Conservation (phyloP, 1,140 invertebrate species). For the Lasioglossum albipes region DNA sequence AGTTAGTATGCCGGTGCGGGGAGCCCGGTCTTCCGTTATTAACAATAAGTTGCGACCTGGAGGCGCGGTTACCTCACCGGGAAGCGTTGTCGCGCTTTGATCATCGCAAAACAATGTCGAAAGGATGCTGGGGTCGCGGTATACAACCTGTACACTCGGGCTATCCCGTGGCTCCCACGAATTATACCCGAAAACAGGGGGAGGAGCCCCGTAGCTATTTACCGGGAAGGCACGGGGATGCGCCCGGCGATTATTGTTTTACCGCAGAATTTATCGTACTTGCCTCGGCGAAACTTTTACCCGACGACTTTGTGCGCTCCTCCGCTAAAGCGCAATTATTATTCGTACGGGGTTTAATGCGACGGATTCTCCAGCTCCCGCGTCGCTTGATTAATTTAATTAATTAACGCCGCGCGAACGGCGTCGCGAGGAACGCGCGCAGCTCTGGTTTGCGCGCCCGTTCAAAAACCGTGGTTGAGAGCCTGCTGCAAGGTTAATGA, state of each 20-base stretch:
- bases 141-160: constrained; percentile 1
- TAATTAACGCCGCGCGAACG: background rate
- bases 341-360: background rate
- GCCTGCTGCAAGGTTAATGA: no score
- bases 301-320: background rate
- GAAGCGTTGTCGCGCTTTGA: constrained; percentile 14
- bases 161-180: background rate
- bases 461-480: no score
- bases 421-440: background rate
- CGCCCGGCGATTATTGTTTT: constrained; percentile 13
- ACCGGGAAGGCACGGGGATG: background rate
- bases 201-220: background rate
- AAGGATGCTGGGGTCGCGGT: background rate
- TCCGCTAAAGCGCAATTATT: background rate
- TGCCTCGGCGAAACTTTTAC: background rate
- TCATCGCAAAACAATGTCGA: constrained; percentile 12
- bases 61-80: constrained; percentile 4
- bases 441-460: no score
- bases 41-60: constrained; percentile 5
- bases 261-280: constrained; percentile 17
- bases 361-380: background rate
- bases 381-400: constrained; percentile 17
- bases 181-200: constrained; percentile 13
- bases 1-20: background rate
- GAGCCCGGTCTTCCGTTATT: background rate